A percentile compares a stretch with the other conserved stretches of the same genome.
Conservation (phyloP, 1,140 invertebrate species). For the Drosophila baimaii region DNA sequence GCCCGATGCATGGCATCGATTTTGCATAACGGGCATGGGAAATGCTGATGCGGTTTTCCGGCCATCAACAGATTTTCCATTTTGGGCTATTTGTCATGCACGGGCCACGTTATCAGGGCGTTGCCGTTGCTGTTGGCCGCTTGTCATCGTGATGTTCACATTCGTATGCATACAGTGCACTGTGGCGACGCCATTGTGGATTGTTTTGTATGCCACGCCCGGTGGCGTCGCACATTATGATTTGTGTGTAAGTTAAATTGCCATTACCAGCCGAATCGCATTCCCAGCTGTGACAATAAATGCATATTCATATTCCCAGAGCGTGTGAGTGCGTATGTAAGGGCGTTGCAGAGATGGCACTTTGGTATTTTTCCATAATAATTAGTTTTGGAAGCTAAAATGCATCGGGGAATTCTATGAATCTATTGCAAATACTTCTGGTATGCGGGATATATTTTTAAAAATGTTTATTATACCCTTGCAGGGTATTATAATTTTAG, state of each 20-base stretch:
- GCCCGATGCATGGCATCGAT: slow-evolving; percentile 49
- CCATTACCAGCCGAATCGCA: slow-evolving; percentile 75
- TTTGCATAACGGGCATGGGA: slow-evolving; percentile 44
- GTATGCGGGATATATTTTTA: not conserved
- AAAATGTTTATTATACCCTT: no score
- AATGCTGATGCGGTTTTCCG: slow-evolving; percentile 58
- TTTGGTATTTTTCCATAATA: slow-evolving; percentile 1
- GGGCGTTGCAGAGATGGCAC: slow-evolving; percentile 4
- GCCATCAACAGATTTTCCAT: slow-evolving; percentile 79
- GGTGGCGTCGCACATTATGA: slow-evolving; percentile 62
- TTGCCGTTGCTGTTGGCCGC: slow-evolving; percentile 19
- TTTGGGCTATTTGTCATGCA: slow-evolving; percentile 77
- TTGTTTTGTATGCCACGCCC: slow-evolving; percentile 39
- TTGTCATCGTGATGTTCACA: slow-evolving; percentile 29
- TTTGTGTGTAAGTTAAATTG: slow-evolving; percentile 80
- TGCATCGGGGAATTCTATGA: not conserved
- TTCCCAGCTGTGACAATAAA: slow-evolving; percentile 31
- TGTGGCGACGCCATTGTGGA: slow-evolving; percentile 10
- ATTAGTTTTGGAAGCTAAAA: not conserved
- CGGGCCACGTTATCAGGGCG: slow-evolving; percentile 25
- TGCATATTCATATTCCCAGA: slow-evolving; percentile 40
- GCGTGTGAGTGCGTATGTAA: slow-evolving; percentile 1
- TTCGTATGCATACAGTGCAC: slow-evolving; percentile 34
- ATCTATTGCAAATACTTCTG: not conserved
- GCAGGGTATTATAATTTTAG: no score